Conservation (phyloP, 2,888 invertebrate species). For the Pseudolycoriella hygida region DNA sequence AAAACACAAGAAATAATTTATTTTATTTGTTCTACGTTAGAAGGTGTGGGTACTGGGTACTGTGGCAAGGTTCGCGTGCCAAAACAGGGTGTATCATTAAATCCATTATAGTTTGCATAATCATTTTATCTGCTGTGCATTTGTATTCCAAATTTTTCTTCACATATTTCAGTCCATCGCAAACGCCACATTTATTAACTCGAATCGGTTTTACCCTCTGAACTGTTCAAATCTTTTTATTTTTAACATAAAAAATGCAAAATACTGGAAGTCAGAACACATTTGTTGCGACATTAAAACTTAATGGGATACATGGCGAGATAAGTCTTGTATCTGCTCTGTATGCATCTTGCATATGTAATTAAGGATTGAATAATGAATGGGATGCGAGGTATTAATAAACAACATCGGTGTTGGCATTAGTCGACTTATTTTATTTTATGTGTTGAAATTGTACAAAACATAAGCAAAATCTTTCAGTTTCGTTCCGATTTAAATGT, state of each 20-base stretch:
- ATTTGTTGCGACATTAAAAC: constrained; percentile 28
- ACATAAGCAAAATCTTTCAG: too few relatives aligned
- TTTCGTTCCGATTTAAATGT: too few relatives aligned
- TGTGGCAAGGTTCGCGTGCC: not conserved
- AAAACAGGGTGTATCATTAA: not conserved
- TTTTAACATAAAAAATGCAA: not conserved
- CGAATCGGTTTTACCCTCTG: too few relatives aligned
- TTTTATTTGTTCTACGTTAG: not conserved
- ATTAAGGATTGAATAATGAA: constrained; percentile 7
- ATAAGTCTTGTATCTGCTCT: constrained; percentile 15
- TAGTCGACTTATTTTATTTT: too few relatives aligned
- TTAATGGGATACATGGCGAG: constrained; percentile 29
- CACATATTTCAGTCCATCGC: not conserved
- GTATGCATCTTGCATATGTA: constrained; percentile 9
- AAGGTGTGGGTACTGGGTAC: not conserved
- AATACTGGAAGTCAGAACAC: constrained; percentile 14
- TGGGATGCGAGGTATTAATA: not conserved
- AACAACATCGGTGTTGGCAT: too few relatives aligned
- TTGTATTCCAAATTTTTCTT: not conserved
- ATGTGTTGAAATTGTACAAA: too few relatives aligned
- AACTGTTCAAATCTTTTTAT: not conserved
- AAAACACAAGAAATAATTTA: not conserved
- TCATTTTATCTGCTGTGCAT: not conserved
- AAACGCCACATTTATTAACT: too few relatives aligned
- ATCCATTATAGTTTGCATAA: not conserved